phyloP scores from a whole-genome alignment of 2,888 invertebrate genomes.

The Julus scandinavius region DNA sequence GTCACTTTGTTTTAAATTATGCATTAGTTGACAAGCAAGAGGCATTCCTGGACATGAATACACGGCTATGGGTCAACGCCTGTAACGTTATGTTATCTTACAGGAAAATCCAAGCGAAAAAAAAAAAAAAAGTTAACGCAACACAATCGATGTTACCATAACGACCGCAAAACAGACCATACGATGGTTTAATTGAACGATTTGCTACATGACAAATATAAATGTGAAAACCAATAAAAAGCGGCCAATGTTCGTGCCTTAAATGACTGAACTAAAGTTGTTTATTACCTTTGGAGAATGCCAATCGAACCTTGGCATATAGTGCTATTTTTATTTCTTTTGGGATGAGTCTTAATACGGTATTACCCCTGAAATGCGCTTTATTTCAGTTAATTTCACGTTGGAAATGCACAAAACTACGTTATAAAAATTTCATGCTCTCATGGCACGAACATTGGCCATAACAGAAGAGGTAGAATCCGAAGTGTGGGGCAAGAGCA shows the following conservation, averaged over 20 bases:
- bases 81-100: conserved; percentile 37
- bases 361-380: not conserved
- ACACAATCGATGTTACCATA: conserved; percentile 43
- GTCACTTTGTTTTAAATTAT: conserved; percentile 21
- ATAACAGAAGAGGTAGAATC: too few species aligned
- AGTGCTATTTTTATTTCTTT: not conserved
- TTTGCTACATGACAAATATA: conserved; percentile 45
- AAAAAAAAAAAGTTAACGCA: not conserved
- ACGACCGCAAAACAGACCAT: conserved; percentile 45
- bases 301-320: not conserved
- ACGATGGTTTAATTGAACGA: conserved; percentile 43
- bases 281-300: conserved; percentile 2
- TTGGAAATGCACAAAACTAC: not conserved
- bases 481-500: too few species aligned
- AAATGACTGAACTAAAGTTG: conserved; percentile 28
- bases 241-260: conserved; percentile 10
- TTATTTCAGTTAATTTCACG: not conserved
- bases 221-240: conserved; percentile 46
- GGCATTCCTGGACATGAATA: conserved; percentile 29
- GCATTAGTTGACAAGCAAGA: conserved; percentile 30
- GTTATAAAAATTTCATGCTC: not conserved
- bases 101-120: not conserved
- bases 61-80: conserved; percentile 33
- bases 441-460: not conserved
- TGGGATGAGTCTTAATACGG: not conserved